Conservation (phyloP, 2,113 vertebrate species). For the Hemibagrus wyckioides region DNA sequence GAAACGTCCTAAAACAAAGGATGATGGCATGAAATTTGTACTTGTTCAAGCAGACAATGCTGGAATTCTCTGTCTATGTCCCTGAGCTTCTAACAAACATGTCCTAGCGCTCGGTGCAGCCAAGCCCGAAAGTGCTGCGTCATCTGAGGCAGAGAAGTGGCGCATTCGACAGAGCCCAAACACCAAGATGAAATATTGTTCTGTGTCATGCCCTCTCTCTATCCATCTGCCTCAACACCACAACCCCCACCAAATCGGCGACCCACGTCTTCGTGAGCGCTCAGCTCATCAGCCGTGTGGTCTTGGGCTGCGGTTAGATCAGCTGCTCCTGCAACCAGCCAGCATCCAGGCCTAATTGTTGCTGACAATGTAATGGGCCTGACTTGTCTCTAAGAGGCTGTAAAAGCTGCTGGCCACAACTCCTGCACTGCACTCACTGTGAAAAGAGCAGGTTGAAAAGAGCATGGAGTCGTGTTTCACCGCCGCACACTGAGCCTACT, state of each 20-base stretch:
- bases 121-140: slow-evolving; percentile 33
- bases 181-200: slow-evolving; percentile 13
- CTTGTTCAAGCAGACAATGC: not conserved
- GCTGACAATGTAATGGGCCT: slow-evolving; percentile 46
- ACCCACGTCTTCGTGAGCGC: not conserved
- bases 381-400: slow-evolving; percentile 28
- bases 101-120: slow-evolving; percentile 10
- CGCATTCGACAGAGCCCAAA: slow-evolving; percentile 30
- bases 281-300: slow-evolving; percentile 14
- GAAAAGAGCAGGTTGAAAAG: slow-evolving; percentile 27
- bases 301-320: slow-evolving; percentile 19
- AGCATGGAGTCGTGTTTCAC: slow-evolving; percentile 48
- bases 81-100: slow-evolving; percentile 12
- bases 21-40: not conserved
- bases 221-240: not conserved
- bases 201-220: slow-evolving; percentile 5
- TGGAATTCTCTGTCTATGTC: not conserved
- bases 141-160: slow-evolving; percentile 33
- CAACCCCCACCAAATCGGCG: slow-evolving; percentile 22
- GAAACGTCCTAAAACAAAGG: not conserved
- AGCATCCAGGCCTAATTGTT: slow-evolving; percentile 39
- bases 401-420: slow-evolving; percentile 47
- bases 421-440: slow-evolving; percentile 41
- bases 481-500: not conserved
- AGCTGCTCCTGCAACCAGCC: slow-evolving; percentile 31